Percentiles rank a stretch among this genome's conserved stretches.
Evolutionary conservation across 2,113 vertebrate genomes (phyloP).

Genomic region (Pao palembangensis): DNA sequence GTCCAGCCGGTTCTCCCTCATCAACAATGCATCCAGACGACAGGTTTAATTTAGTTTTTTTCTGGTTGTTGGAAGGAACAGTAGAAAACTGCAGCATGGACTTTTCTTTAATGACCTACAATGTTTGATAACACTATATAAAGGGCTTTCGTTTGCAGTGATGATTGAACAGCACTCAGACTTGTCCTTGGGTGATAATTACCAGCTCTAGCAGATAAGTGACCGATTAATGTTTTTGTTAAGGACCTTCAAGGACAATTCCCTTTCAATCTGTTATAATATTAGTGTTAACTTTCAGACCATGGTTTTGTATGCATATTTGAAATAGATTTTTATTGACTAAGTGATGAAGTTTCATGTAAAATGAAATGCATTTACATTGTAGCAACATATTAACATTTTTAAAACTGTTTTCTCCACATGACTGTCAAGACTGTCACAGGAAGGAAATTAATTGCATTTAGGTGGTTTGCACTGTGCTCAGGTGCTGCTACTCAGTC

Average conservation of each 20-base stretch:
- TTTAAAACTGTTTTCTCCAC: neutral
- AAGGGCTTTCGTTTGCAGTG: neutral
- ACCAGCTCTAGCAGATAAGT: neutral
- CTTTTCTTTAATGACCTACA: neutral
- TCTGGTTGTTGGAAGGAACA: neutral
- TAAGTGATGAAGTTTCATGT: too few species aligned
- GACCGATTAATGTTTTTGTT: too few species aligned
- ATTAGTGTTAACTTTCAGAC: too few species aligned
- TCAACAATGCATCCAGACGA: too few species aligned
- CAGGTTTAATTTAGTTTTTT: too few species aligned
- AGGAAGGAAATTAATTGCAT: neutral
- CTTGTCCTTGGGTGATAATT: neutral
- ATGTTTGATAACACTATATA: neutral
- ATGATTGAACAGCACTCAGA: conserved; percentile 1
- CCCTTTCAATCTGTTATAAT: too few species aligned
- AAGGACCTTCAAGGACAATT: too few species aligned
- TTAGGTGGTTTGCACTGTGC: neutral
- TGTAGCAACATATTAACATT: too few species aligned
- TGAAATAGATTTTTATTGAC: too few species aligned
- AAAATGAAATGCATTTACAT: too few species aligned
- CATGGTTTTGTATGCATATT: too few species aligned
- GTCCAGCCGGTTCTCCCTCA: too few species aligned
- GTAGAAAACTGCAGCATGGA: neutral
- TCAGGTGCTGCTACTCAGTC: neutral
- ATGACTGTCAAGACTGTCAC: neutral